Evolutionary conservation across 2,888 invertebrate species (phyloP).

Genomic region (Tenthredo notha): DNA sequence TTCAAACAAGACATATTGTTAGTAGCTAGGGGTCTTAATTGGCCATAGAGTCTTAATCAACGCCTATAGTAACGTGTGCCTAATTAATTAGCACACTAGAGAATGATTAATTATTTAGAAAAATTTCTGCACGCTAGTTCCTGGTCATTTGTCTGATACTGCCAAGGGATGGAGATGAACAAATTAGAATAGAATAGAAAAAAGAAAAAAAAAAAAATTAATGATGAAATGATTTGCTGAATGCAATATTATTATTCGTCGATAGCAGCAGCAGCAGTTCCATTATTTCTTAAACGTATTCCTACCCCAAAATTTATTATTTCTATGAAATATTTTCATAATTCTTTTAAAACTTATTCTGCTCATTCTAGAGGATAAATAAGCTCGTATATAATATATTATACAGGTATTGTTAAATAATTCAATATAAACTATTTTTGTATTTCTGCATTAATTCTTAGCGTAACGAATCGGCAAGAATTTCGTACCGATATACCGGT

Average conservation of each 20-base stretch:
- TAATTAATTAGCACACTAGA: conserved; percentile 74
- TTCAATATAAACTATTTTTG: too few relatives aligned
- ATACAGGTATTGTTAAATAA: too few relatives aligned
- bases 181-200: background rate
- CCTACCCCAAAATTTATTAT: too few relatives aligned
- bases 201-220: background rate
- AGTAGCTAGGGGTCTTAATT: conserved; percentile 74
- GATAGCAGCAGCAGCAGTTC: too few relatives aligned
- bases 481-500: background rate
- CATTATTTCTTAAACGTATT: too few relatives aligned
- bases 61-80: conserved; percentile 70
- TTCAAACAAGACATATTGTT: conserved; percentile 63
- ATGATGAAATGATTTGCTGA: too few relatives aligned
- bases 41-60: conserved; percentile 66
- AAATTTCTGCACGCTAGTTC: conserved; percentile 61
- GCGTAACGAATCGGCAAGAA: background rate
- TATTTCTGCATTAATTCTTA: background rate
- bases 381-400: too few relatives aligned
- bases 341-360: too few relatives aligned
- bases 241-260: too few relatives aligned
- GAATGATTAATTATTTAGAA: conserved; percentile 71
- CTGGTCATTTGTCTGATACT: conserved; percentile 49
- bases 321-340: too few relatives aligned
- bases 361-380: too few relatives aligned
- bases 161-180: background rate